Evolutionary conservation across 2,113 vertebrate genomes (phyloP).

Genomic region (Muntiacus reevesi): DNA sequence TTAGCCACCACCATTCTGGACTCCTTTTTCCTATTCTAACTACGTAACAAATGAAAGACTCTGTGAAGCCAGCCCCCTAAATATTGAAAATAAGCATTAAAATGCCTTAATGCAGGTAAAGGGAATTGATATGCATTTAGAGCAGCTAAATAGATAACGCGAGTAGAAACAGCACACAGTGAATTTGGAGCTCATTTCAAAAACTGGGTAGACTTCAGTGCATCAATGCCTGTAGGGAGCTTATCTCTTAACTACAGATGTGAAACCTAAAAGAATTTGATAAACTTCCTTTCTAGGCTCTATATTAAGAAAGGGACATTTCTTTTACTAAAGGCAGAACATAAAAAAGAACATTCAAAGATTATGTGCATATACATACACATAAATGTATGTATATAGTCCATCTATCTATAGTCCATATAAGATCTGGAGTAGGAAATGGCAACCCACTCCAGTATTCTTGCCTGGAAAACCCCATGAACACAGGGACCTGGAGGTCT

Average conservation of each 20-base stretch:
- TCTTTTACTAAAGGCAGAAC: slow-evolving; percentile 21
- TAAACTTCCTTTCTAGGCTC: slow-evolving; percentile 16
- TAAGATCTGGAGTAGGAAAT: not conserved
- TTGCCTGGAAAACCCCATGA: not conserved
- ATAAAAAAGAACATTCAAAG: slow-evolving; percentile 20
- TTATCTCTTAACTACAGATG: slow-evolving; percentile 20
- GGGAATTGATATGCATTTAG: not conserved
- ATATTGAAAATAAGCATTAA: slow-evolving; percentile 41
- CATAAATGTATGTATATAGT: not conserved
- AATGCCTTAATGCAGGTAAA: not conserved
- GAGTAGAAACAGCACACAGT: not conserved
- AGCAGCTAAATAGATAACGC: not conserved
- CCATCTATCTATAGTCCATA: no score
- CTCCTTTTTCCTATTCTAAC: not conserved
- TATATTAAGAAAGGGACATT: not conserved
- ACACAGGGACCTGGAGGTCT: not conserved
- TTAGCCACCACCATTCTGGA: not conserved
- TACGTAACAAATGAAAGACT: slow-evolving; percentile 10
- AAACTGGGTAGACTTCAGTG: not conserved
- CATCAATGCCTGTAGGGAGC: not conserved
- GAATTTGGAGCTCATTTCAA: slow-evolving; percentile 37
- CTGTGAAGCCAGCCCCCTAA: not conserved
- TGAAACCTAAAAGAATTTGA: slow-evolving; percentile 18
- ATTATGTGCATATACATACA: not conserved
- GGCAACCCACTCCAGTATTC: not conserved